Evolutionary conservation across 2,797 vertebrate species (phyloP).

Genomic region (Sciurus carolinensis): DNA sequence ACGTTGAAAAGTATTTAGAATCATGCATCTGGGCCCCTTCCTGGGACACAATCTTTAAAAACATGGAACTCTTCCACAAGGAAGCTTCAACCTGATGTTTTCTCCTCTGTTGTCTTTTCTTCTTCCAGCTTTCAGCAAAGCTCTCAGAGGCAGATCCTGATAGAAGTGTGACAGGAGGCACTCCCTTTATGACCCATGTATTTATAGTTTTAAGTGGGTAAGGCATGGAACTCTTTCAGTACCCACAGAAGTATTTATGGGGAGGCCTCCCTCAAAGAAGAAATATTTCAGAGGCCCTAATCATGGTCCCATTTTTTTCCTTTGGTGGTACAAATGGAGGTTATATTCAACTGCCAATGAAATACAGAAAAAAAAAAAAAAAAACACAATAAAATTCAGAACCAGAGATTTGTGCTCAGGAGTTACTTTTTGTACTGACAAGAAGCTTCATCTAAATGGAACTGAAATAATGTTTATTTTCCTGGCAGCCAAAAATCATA

Average conservation of each 20-base stretch:
- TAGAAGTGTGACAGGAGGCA: not conserved
- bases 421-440: slow-evolving; percentile 6
- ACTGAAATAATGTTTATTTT: slow-evolving; percentile 25
- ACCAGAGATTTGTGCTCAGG: not conserved
- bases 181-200: not conserved
- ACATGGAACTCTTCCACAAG: not conserved
- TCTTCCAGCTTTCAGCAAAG: not conserved
- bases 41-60: not conserved
- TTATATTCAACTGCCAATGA: slow-evolving; percentile 28
- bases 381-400: not conserved
- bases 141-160: not conserved
- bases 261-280: slow-evolving; percentile 13
- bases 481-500: slow-evolving; percentile 45
- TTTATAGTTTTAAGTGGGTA: not conserved
- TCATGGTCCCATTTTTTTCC: not conserved
- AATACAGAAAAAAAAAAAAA: not conserved
- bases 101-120: not conserved
- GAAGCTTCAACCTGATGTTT: not conserved
- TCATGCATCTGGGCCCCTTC: not conserved
- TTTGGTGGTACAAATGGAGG: slow-evolving; percentile 23
- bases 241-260: slow-evolving; percentile 29
- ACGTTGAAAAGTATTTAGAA: not conserved
- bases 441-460: slow-evolving; percentile 40
- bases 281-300: slow-evolving; percentile 39
- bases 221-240: not conserved